These are phyloP conservation scores for Andinoacara biseriatus DNA, from an alignment of 2,113 vertebrate genomes.

Conservation along the genomic window DNA sequence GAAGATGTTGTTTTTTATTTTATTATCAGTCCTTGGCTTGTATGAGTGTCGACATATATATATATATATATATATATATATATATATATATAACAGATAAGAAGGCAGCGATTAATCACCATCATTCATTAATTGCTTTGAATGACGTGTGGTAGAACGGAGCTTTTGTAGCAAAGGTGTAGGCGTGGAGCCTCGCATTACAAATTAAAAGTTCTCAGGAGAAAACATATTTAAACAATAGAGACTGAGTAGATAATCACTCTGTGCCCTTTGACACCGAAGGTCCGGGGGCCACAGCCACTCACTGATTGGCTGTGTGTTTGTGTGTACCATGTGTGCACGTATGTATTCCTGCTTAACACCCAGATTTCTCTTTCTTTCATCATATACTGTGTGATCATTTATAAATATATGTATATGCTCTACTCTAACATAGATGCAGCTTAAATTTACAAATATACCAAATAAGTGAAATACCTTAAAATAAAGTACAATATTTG, in stretches of 20 bases:
- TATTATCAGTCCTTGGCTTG: too few species aligned
- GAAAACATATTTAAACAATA: not conserved
- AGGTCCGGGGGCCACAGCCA: conserved; percentile 6
- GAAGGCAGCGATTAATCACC: not conserved
- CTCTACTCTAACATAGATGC: not conserved
- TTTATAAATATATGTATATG: not conserved
- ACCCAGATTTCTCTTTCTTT: conserved; percentile 20
- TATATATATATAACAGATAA: not conserved
- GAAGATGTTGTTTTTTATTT: not conserved
- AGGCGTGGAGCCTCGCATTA: not conserved
- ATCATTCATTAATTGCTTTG: not conserved
- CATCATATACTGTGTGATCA: conserved; percentile 1
- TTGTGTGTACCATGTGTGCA: not conserved
- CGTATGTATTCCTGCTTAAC: not conserved
- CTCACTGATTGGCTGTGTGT: not conserved
- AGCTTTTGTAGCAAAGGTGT: not conserved
- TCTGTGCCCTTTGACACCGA: conserved; percentile 15
- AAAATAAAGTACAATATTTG: not conserved
- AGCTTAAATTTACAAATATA: not conserved
- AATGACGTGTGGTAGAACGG: not conserved
- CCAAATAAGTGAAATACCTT: not conserved
- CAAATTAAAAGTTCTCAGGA: not conserved
- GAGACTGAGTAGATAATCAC: not conserved
- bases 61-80: too few species aligned
- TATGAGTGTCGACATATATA: not conserved